These are phyloP conservation scores for Pithys albifrons DNA, from an alignment of 2,113 vertebrate genomes.

Conservation along the genomic window DNA sequence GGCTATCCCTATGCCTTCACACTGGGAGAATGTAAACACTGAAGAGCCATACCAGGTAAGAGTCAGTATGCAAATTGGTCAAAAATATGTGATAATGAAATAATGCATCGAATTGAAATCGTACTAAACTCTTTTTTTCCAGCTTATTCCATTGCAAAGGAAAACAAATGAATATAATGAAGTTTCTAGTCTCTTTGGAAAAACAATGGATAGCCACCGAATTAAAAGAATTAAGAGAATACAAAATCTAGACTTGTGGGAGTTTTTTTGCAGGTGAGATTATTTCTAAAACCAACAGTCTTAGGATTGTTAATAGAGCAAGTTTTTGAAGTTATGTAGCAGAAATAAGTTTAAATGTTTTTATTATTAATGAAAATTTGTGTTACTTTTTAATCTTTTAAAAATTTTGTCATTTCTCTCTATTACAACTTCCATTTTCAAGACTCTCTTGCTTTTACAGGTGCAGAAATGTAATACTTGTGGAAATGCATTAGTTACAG, in stretches of 20 bases:
- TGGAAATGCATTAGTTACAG: background rate
- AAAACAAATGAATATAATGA: constrained; percentile 94
- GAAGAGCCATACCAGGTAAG: constrained; percentile 91
- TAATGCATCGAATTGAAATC: background rate
- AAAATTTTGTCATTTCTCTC: background rate
- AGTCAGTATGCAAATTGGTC: background rate
- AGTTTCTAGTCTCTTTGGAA: constrained; percentile 89
- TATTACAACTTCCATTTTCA: background rate
- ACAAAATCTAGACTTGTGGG: constrained; percentile 96
- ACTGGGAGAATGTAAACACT: constrained; percentile 94
- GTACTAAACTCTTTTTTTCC: constrained; percentile 60
- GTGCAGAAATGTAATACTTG: background rate
- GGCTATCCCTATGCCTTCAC: constrained; percentile 88
- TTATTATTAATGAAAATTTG: background rate
- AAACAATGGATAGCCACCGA: constrained; percentile 88
- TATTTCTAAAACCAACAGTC: constrained; percentile 36
- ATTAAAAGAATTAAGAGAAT: constrained; percentile 94
- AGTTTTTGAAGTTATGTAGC: background rate
- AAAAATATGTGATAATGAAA: background rate
- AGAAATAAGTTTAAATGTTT: background rate
- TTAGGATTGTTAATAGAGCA: constrained; percentile 10
- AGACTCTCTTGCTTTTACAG: background rate
- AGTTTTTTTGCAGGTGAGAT: constrained; percentile 95
- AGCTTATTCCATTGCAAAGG: constrained; percentile 84
- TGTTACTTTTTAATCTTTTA: background rate